Base-by-base conservation (phyloP, 2,888 invertebrate genomes). In the Ametastegia equiseti region DNA sequence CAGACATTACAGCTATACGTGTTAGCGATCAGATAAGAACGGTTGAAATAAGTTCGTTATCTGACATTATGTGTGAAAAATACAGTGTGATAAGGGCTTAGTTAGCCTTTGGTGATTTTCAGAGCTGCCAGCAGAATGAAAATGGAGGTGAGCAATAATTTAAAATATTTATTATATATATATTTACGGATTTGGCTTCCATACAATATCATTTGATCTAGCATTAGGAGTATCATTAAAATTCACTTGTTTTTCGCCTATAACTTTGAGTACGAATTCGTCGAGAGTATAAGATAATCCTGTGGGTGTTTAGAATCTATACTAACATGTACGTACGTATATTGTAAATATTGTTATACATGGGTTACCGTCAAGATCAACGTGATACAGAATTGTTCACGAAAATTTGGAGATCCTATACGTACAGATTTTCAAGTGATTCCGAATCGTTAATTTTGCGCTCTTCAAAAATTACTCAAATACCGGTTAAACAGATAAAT, bases 131-230 rank as follows among this genome's bases (percentile, higher is more conserved):
- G 83, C 85, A 85, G 33, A 81, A 87, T 88, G 87, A 89, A 87
- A 85, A 89, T 89, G 89, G 89, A 89, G 89, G 89, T 89, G 81
- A 86, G 89, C 83, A 60, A 39, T 42, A 47, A 39, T 19, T 75
- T 63, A 65, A 19, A n/a, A 7, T 39, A 33, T 23, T 13, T 23
- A 65, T n/a, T 45, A 47, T 7, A 15, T 60, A 39, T 60, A 1
- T 13, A 54, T 54, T 23, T 36, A n/a, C n/a, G n/a, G n/a, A 9
- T 54, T 23, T 45, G 1, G 50, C 30, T 15, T 75, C n/a, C 36
- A 67, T 36, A 67, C 13, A 30, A 15, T 42, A 19, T 39, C 15
- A 42, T 60, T 0, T 60, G 30, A 60, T 54, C 2, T 54, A 23
- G 54, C 23, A 54, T 54, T 11, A 54, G 11, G 9, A 23, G 9